Evolutionary conservation across 2,113 vertebrate species (phyloP).

Genomic region (Caretta caretta): DNA sequence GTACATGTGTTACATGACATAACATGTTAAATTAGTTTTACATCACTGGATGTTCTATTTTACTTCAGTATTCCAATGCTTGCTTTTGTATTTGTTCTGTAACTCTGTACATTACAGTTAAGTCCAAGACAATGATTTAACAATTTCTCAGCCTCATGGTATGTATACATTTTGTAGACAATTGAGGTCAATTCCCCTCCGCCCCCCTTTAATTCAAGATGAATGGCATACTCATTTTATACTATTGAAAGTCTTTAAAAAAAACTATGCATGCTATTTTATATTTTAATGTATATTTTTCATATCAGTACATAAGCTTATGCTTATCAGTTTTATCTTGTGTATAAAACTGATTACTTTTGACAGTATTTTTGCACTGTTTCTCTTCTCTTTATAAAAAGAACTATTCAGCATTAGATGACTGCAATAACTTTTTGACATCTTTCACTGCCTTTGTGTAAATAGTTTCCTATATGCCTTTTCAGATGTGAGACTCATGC

Average conservation of each 20-base stretch:
- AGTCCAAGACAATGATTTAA: slow-evolving; percentile 4
- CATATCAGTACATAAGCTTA: slow-evolving; percentile 87
- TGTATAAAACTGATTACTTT: slow-evolving; percentile 82
- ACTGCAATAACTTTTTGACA: slow-evolving; percentile 73
- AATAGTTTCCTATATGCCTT: slow-evolving; percentile 87
- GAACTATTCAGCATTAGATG: slow-evolving; percentile 76
- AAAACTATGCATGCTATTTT: slow-evolving; percentile 90
- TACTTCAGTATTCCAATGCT: slow-evolving; percentile 73
- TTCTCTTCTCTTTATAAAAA: slow-evolving; percentile 84
- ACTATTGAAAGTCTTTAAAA: slow-evolving; percentile 70
- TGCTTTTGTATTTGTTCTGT: slow-evolving; percentile 53
- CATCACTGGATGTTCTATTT: slow-evolving; percentile 66
- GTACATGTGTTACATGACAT: slow-evolving; percentile 32
- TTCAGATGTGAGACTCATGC: slow-evolving; percentile 80
- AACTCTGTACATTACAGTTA: slow-evolving; percentile 31
- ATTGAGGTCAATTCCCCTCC: neutral
- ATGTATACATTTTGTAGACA: slow-evolving; percentile 46
- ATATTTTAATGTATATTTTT: slow-evolving; percentile 86
- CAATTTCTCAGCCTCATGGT: neutral
- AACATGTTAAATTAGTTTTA: slow-evolving; percentile 33
- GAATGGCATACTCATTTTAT: slow-evolving; percentile 39
- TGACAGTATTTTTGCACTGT: slow-evolving; percentile 92
- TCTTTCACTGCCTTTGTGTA: slow-evolving; percentile 83
- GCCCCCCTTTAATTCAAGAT: slow-evolving; percentile 3
- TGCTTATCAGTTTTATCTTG: slow-evolving; percentile 79